These are phyloP conservation scores for Bombus consobrinus DNA, from an alignment of 1,140 invertebrate species.

Conservation along the genomic window DNA sequence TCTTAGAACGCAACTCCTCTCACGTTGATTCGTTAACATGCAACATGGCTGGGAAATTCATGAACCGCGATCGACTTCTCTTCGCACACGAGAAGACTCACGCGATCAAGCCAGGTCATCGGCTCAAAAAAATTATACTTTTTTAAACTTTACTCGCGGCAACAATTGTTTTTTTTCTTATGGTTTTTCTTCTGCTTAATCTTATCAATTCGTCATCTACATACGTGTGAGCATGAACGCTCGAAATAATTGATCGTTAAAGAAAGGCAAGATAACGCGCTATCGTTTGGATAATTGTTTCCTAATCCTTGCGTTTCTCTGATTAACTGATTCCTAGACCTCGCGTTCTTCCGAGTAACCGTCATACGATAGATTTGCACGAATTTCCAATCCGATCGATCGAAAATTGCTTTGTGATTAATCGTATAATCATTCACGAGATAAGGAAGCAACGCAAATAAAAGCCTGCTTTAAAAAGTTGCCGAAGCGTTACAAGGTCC, in stretches of 20 bases:
- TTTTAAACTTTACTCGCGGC: no score
- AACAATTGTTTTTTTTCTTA: no score
- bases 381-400: background rate
- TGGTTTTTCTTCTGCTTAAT: background rate
- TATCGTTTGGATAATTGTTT: background rate
- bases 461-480: background rate
- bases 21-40: constrained; percentile 26
- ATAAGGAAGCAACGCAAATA: background rate
- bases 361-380: background rate
- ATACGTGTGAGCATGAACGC: background rate
- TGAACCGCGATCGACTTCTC: background rate
- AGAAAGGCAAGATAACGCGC: background rate
- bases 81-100: background rate
- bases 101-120: background rate
- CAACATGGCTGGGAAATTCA: constrained; percentile 21
- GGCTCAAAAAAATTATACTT: background rate
- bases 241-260: background rate
- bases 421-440: background rate
- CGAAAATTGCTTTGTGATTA: background rate
- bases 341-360: background rate
- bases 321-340: background rate
- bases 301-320: background rate
- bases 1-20: constrained; percentile 42
- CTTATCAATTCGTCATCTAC: background rate
- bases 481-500: background rate